Evolutionary conservation across 2,113 vertebrate species (phyloP).

Genomic region (Prinia subflava): DNA sequence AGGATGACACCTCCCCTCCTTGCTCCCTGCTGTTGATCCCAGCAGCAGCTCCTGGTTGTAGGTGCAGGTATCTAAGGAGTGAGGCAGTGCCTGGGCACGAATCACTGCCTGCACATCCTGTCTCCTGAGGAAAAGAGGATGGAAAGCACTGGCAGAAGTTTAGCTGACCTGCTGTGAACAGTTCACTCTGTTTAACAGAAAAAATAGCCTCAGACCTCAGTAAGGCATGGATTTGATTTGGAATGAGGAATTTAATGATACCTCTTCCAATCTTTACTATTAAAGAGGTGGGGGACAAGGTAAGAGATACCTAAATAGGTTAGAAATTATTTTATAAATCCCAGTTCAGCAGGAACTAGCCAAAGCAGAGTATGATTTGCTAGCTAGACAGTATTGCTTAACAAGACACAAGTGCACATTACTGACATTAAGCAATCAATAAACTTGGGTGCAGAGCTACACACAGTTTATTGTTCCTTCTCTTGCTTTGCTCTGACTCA

Average conservation of each 20-base stretch:
- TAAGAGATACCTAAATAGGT: background rate
- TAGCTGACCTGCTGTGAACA: background rate
- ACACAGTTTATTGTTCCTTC: background rate
- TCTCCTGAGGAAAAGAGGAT: background rate
- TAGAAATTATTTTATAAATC: background rate
- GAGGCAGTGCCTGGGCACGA: background rate
- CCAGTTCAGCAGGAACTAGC: background rate
- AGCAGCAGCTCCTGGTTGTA: background rate
- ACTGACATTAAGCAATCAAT: slow-evolving; percentile 26
- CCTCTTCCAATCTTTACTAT: background rate
- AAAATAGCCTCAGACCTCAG: background rate
- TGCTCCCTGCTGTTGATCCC: background rate
- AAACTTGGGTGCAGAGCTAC: background rate
- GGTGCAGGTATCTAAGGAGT: background rate
- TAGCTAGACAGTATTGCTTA: background rate
- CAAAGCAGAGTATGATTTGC: background rate
- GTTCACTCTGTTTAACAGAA: background rate
- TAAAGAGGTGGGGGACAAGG: background rate
- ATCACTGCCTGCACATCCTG: background rate
- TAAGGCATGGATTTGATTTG: background rate
- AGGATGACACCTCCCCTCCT: background rate
- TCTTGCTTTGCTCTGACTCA: background rate
- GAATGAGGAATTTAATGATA: background rate
- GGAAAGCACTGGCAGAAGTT: background rate
- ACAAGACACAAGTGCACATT: background rate